These are phyloP conservation scores for Euspilapteryx auroguttella DNA, from an alignment of 2,888 invertebrate genomes.

Conservation along the genomic window DNA sequence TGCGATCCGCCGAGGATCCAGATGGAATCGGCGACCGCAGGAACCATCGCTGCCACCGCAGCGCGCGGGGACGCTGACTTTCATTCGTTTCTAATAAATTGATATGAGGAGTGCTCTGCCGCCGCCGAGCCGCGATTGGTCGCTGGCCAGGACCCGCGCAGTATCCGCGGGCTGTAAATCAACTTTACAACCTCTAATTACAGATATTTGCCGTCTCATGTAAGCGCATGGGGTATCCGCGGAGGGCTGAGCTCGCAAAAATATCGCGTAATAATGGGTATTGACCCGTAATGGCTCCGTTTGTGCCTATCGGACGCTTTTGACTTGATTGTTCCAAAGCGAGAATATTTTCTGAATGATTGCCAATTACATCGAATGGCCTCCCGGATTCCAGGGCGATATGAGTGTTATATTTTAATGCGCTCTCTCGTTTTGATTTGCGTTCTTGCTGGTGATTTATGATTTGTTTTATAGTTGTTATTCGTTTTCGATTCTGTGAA, in stretches of 20 bases:
- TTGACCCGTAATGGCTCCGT: slow-evolving; percentile 57
- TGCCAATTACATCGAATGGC: slow-evolving; percentile 59
- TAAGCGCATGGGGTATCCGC: slow-evolving; percentile 44
- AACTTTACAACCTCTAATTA: slow-evolving; percentile 62
- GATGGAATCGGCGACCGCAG: slow-evolving; percentile 52
- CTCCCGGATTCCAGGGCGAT: slow-evolving; percentile 46
- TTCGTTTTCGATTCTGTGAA: background rate
- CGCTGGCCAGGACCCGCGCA: background rate
- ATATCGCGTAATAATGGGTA: slow-evolving; percentile 62
- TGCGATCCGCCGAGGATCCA: slow-evolving; percentile 26
- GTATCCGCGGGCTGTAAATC: slow-evolving; percentile 49
- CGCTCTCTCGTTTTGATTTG: slow-evolving; percentile 35
- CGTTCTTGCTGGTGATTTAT: slow-evolving; percentile 48
- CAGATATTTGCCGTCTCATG: slow-evolving; percentile 59
- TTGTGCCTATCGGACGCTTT: slow-evolving; percentile 55
- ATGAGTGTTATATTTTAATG: slow-evolving; percentile 42
- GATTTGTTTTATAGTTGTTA: slow-evolving; percentile 8
- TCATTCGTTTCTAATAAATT: slow-evolving; percentile 59
- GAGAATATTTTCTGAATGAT: slow-evolving; percentile 55
- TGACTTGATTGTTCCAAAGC: slow-evolving; percentile 54
- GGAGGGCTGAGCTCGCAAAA: slow-evolving; percentile 55
- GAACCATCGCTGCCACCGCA: slow-evolving; percentile 45
- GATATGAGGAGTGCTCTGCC: slow-evolving; percentile 36
- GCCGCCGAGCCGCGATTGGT: slow-evolving; percentile 9
- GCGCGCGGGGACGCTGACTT: slow-evolving; percentile 23